Percentiles rank a stretch among this genome's conserved stretches.
These are phyloP conservation scores for Rhynchomys soricoides DNA, from an alignment of 2,113 vertebrate species.

Conservation along the genomic window DNA sequence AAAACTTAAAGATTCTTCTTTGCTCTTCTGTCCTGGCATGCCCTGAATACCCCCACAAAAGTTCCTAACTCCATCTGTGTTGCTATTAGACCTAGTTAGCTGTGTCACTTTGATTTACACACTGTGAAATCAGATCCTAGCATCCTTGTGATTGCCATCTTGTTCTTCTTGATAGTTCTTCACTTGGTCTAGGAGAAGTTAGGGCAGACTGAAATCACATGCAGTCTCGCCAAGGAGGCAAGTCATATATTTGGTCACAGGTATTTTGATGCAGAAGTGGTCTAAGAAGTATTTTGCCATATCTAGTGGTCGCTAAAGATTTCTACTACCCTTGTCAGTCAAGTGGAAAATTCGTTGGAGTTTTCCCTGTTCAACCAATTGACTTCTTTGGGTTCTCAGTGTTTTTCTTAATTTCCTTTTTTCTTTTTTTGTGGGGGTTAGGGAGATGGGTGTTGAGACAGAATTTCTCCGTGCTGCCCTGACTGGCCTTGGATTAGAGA, in stretches of 20 bases:
- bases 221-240: background rate
- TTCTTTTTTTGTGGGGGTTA: background rate
- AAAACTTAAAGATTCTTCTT: slow-evolving; percentile 25
- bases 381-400: background rate
- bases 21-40: background rate
- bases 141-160: slow-evolving; percentile 21
- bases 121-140: background rate
- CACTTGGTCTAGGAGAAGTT: slow-evolving; percentile 3
- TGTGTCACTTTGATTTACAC: background rate
- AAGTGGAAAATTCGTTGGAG: background rate
- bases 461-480: background rate
- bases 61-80: background rate
- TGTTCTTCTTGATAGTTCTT: slow-evolving; percentile 40
- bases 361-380: background rate
- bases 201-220: background rate
- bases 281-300: slow-evolving; percentile 27
- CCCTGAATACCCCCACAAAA: background rate
- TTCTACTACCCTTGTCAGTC: background rate
- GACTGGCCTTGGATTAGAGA: background rate
- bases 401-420: slow-evolving; percentile 9
- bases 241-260: slow-evolving; percentile 3
- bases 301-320: background rate
- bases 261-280: background rate
- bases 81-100: background rate
- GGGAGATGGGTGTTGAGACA: background rate